These are phyloP conservation scores for Gadus macrocephalus DNA, from an alignment of 2,113 vertebrate genomes.

Conservation along the genomic window DNA sequence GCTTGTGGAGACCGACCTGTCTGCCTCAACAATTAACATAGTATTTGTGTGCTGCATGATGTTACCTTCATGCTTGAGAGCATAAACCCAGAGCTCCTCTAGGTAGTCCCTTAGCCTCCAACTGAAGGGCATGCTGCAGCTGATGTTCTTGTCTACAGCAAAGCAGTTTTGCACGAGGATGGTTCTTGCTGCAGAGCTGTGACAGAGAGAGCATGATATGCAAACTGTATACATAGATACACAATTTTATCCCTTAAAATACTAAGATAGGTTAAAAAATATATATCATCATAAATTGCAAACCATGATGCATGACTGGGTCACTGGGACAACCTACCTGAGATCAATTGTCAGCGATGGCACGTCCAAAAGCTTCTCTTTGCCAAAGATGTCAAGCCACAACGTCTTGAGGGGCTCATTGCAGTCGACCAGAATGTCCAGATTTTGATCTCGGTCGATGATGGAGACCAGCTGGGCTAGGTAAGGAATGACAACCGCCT, in stretches of 20 bases:
- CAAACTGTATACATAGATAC: not conserved
- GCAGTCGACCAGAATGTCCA: conserved; percentile 77
- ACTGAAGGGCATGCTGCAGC: conserved; percentile 84
- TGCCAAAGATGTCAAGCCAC: conserved; percentile 88
- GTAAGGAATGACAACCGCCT: conserved; percentile 78
- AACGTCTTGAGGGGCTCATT: conserved; percentile 71
- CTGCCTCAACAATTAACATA: not conserved
- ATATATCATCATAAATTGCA: not conserved
- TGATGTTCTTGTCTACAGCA: conserved; percentile 46
- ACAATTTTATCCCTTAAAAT: not conserved
- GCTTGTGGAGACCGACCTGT: not conserved
- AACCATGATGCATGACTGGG: not conserved
- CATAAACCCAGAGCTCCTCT: conserved; percentile 85
- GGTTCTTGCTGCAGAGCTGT: conserved; percentile 72
- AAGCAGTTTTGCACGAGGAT: conserved; percentile 83
- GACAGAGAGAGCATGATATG: conserved; percentile 6
- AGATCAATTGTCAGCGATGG: conserved; percentile 48
- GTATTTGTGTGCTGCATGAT: not conserved
- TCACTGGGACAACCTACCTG: conserved; percentile 63
- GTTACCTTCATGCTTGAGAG: conserved; percentile 71
- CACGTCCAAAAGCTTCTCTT: conserved; percentile 79
- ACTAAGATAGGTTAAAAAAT: not conserved
- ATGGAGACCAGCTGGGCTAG: conserved; percentile 83
- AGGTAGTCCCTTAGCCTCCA: conserved; percentile 91
- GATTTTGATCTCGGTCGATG: conserved; percentile 84